A percentile compares a stretch with the other conserved stretches of the same genome.
phyloP scores from a whole-genome alignment of 2,888 invertebrate species.

The Protonemura montana region DNA sequence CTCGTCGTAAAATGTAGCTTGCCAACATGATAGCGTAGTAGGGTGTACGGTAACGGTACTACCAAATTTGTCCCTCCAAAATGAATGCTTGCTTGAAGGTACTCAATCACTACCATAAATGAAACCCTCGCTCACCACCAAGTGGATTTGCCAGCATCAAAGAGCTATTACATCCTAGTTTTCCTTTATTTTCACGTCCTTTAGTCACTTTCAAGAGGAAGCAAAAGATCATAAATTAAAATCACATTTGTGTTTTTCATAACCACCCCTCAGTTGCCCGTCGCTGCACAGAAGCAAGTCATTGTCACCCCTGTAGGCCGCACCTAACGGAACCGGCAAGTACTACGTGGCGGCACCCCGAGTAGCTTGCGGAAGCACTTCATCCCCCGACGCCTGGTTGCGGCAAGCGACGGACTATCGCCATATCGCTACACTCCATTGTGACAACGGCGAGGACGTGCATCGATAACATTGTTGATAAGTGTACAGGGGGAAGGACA shows the following conservation, averaged over 20 bases:
- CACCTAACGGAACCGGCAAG: not conserved
- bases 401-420: not conserved
- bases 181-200: no score
- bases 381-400: not conserved
- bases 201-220: no score
- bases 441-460: not conserved
- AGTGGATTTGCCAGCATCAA: no score
- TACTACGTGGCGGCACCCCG: not conserved
- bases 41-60: no score
- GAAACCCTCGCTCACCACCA: no score
- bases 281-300: not conserved
- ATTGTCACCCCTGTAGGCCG: not conserved
- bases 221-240: not conserved
- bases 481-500: not conserved
- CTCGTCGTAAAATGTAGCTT: no score
- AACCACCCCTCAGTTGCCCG: not conserved
- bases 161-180: no score
- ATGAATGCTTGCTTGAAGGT: no score
- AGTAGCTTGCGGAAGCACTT: not conserved
- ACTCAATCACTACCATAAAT: no score
- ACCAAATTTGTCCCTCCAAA: no score
- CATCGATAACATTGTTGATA: conserved; percentile 12
- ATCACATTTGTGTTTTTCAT: not conserved
- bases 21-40: no score
- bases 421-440: not conserved